These are phyloP conservation scores for Spodoptera picta DNA, from an alignment of 2,888 invertebrate genomes.

Conservation along the genomic window DNA sequence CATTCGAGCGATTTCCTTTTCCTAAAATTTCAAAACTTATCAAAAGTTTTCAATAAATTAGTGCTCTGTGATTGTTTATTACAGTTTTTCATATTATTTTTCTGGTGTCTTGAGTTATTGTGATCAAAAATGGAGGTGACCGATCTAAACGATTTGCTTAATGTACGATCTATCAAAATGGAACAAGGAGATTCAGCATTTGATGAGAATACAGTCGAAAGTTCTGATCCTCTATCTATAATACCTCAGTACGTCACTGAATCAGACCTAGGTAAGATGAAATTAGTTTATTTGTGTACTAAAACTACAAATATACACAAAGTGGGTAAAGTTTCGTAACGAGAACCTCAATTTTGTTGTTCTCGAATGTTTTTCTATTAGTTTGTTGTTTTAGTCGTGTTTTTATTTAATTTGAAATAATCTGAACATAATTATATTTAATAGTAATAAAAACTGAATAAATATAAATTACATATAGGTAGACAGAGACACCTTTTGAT, in stretches of 20 bases:
- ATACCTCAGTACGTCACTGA: conserved; percentile 85
- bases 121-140: conserved; percentile 76
- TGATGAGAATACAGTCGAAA: conserved; percentile 71
- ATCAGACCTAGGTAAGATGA: conserved; percentile 81
- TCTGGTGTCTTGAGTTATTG: conserved; percentile 20
- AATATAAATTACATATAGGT: no score
- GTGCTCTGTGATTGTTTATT: conserved; percentile 25
- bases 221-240: conserved; percentile 75
- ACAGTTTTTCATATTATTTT: neutral
- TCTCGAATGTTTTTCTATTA: no score
- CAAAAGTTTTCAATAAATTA: conserved; percentile 58
- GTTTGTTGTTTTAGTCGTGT: no score
- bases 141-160: conserved; percentile 81
- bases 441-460: no score
- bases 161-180: conserved; percentile 82
- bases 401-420: no score
- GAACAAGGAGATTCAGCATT: conserved; percentile 75
- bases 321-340: no score
- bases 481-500: no score
- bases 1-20: conserved; percentile 78
- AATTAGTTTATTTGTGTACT: neutral
- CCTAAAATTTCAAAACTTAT: conserved; percentile 75
- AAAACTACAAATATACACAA: no score
- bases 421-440: no score
- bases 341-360: no score